Evolutionary conservation across 2,888 invertebrate genomes (phyloP).

Genomic region (Agrypnus murinus): DNA sequence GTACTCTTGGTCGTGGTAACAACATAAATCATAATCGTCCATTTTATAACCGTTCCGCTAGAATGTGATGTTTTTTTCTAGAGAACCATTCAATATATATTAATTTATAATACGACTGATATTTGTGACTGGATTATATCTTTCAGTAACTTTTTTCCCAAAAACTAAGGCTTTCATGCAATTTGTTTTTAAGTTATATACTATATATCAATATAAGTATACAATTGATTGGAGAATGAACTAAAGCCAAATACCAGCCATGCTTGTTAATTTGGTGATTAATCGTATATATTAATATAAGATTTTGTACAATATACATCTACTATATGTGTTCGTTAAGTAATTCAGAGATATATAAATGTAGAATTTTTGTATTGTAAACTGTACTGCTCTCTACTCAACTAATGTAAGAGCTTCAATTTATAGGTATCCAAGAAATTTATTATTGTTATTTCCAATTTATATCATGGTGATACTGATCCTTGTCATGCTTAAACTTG

Average conservation of each 20-base stretch:
- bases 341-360: conserved; percentile 29
- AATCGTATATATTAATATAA: conserved; percentile 22
- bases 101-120: too few species aligned
- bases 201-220: conserved; percentile 4
- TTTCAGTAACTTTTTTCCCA: too few species aligned
- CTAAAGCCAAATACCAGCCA: conserved; percentile 20
- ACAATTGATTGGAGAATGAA: not conserved
- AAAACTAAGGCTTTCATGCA: not conserved
- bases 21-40: too few species aligned
- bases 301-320: conserved; percentile 39
- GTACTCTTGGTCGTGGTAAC: too few species aligned
- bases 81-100: too few species aligned
- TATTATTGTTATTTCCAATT: too few species aligned
- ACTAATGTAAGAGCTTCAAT: not conserved
- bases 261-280: conserved; percentile 33
- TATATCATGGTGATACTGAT: too few species aligned
- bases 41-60: too few species aligned
- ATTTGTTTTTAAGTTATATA: conserved; percentile 11
- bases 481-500: too few species aligned
- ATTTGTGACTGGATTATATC: too few species aligned
- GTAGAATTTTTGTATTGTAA: conserved; percentile 35
- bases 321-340: conserved; percentile 35
- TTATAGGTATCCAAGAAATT: conserved; percentile 1
- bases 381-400: not conserved
- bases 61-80: too few species aligned